Percentiles rank a stretch among this genome's conserved stretches.
phyloP scores from a whole-genome alignment of 2,113 vertebrate genomes.

The Uria lomvia region DNA sequence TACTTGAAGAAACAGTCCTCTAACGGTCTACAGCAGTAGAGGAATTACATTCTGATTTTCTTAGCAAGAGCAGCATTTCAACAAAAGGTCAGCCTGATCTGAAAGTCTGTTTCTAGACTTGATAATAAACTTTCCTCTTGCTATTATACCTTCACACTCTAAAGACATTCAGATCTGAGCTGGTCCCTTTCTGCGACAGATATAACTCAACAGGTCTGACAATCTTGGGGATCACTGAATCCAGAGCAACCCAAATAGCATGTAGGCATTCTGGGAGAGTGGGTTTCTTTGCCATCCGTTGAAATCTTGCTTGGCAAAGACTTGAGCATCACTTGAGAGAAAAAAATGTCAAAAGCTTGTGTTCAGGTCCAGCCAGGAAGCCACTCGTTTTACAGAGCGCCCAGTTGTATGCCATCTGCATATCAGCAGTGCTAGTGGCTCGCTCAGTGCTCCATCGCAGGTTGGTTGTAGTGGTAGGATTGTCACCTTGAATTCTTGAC shows the following conservation, averaged over 20 bases:
- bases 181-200: background rate
- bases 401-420: accelerated
- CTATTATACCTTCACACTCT: background rate
- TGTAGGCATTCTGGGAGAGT: background rate
- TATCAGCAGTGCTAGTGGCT: background rate
- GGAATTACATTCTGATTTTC: background rate
- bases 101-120: background rate
- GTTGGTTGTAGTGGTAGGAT: background rate
- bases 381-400: background rate
- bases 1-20: background rate
- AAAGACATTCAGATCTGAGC: background rate
- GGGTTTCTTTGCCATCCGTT: background rate
- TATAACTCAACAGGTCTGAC: background rate
- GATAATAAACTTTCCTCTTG: background rate
- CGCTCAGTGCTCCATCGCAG: background rate
- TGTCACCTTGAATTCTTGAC: background rate
- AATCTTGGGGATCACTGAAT: background rate
- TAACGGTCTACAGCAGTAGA: background rate
- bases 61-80: background rate
- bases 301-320: background rate
- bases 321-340: background rate
- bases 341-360: background rate
- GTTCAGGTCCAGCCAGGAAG: background rate
- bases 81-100: background rate
- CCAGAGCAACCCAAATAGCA: background rate